Evolutionary conservation across 2,888 invertebrate genomes (phyloP).

Genomic region (Xylota segnis): DNA sequence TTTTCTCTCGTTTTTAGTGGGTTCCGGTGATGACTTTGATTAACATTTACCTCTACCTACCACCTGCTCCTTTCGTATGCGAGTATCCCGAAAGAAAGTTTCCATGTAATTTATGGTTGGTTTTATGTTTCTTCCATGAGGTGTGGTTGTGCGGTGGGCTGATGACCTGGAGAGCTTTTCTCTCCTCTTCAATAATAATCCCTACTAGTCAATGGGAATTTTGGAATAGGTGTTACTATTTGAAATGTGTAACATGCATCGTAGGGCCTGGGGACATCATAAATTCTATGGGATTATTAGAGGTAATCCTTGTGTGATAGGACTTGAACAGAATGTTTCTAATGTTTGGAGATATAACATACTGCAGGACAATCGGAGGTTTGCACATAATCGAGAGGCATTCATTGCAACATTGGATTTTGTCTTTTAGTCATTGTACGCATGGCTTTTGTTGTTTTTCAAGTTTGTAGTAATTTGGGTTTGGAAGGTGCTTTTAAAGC

Average conservation of each 20-base stretch:
- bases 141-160: slow-evolving; percentile 5
- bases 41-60: slow-evolving; percentile 50
- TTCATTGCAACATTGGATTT: slow-evolving; percentile 26
- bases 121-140: slow-evolving; percentile 7
- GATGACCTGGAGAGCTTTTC: slow-evolving; percentile 5
- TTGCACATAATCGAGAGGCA: background rate
- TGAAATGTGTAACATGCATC: slow-evolving; percentile 45
- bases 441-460: slow-evolving; percentile 15
- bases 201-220: slow-evolving; percentile 49
- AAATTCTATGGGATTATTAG: slow-evolving; percentile 67
- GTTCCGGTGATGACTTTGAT: slow-evolving; percentile 69
- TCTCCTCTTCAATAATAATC: slow-evolving; percentile 39
- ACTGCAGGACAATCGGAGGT: background rate
- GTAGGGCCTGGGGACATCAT: slow-evolving; percentile 48
- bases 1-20: slow-evolving; percentile 34
- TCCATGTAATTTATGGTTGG: slow-evolving; percentile 54
- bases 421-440: background rate
- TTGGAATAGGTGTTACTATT: slow-evolving; percentile 25
- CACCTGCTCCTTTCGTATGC: slow-evolving; percentile 46
- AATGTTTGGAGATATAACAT: slow-evolving; percentile 17
- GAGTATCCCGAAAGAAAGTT: slow-evolving; percentile 12
- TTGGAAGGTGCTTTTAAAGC: background rate
- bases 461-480: background rate
- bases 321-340: slow-evolving; percentile 51
- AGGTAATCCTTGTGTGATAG: slow-evolving; percentile 59